Evolutionary conservation across 2,888 invertebrate species (phyloP), one percentile per base, ranked within the genome.

Genomic region (Calephelis perditalis): DNA sequence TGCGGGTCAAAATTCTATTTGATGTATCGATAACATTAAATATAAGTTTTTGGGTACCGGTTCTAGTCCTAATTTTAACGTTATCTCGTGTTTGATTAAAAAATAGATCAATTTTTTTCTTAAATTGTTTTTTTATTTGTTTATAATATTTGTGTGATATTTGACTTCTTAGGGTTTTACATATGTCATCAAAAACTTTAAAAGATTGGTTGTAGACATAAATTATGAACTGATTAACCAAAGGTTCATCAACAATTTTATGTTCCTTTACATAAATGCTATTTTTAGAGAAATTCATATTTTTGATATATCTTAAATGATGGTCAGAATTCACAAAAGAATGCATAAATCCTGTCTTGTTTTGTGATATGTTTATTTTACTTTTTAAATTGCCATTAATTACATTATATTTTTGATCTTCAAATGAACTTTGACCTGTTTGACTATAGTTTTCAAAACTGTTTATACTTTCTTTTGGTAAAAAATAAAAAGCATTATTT

Each of bases 11-110:
- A 3, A 81, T 72, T 6, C 67, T 66, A 57, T 78, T 74, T 0
- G 82, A 82, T 0, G 75, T 75, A 1, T 82, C 77, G 2, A 84
- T 73, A 0, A 74, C 75, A 45, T 84, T 80, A 0, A 82, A 62
- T 8, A 86, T 70, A 0, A 79, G 82, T 55, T 79, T 83, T 58
- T 81, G 74, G 0, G 67, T 64, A 0, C 82, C 82, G 0, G 78
- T 58, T 44, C 68, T 70, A 0, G 83, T 84, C 68, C 73, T 78
- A 0, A 86, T 74, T 0, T 68, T 70, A 6, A 76, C 74, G 1
- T 72, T 64, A 46, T 69, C 67, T 36, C 54, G 54, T 0, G 77
- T 79, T 2, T 72, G 68, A 15, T 65, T 68, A 0, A 82, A 59
- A 26, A 77, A 82, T 0, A 74, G 71, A 3, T 67, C 67, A 46